Percentiles rank a stretch among this genome's conserved stretches.
These are phyloP conservation scores for Pseudococcus jackbeardsleyi DNA, from an alignment of 2,888 invertebrate species.

Conservation along the genomic window DNA sequence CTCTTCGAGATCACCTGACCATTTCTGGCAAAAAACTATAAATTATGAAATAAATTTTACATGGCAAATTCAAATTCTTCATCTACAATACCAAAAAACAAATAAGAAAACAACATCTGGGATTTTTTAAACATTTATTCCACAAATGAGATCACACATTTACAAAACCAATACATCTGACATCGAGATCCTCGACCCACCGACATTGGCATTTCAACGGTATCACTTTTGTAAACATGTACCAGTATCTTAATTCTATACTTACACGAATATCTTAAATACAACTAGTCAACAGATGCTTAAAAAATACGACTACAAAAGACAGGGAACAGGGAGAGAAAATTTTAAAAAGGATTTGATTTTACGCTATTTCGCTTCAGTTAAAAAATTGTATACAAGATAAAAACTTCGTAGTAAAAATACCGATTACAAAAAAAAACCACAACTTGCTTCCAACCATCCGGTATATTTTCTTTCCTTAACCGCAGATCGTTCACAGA, in stretches of 20 bases:
- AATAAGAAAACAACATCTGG: neutral
- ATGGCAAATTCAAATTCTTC: neutral
- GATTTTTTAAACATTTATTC: constrained; percentile 56
- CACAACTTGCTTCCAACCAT: neutral
- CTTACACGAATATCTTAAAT: constrained; percentile 42
- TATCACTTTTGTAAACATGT: constrained; percentile 60
- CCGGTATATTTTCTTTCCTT: neutral
- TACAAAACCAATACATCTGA: constrained; percentile 57
- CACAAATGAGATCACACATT: constrained; percentile 64
- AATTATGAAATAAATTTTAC: too few species aligned
- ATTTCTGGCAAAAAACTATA: too few species aligned
- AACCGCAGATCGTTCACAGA: neutral
- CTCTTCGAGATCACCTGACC: too few species aligned
- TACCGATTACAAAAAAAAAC: constrained; percentile 6
- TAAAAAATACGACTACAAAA: constrained; percentile 56
- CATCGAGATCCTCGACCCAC: neutral
- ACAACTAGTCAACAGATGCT: constrained; percentile 64
- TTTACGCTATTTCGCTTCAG: neutral
- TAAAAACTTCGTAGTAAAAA: constrained; percentile 27
- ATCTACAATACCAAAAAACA: neutral
- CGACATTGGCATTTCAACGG: neutral
- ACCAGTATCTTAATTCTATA: constrained; percentile 25
- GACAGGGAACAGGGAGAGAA: neutral
- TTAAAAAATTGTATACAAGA: constrained; percentile 53
- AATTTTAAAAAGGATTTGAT: constrained; percentile 16